These are phyloP conservation scores for Chloropsis cyanopogon DNA, from an alignment of 2,113 vertebrate genomes.

Conservation along the genomic window DNA sequence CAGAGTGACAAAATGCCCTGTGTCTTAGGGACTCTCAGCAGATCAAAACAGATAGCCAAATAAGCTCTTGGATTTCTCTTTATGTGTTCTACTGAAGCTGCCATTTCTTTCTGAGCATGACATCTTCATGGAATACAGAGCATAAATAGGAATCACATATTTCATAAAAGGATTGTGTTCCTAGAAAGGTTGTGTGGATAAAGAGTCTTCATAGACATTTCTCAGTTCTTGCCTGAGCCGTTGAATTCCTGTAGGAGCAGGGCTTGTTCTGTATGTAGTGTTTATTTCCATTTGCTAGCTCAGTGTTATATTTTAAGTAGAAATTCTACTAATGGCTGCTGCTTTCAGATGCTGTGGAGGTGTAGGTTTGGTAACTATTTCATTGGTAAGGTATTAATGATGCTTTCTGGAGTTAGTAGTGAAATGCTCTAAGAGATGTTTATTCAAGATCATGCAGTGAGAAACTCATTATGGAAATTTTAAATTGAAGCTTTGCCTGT, in stretches of 20 bases:
- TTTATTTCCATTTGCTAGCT: background rate
- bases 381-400: background rate
- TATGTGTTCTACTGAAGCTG: background rate
- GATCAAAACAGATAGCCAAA: background rate
- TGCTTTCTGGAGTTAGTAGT: background rate
- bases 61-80: background rate
- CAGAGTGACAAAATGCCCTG: background rate
- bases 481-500: background rate
- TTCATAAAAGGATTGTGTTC: background rate
- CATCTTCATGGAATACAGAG: background rate
- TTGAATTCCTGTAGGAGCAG: background rate
- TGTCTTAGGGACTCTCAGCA: background rate
- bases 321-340: background rate
- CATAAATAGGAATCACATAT: background rate
- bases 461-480: background rate
- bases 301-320: background rate
- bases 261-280: background rate
- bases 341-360: background rate
- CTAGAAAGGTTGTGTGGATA: background rate
- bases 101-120: background rate
- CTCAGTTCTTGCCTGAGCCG: background rate
- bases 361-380: background rate
- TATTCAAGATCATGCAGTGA: background rate
- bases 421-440: background rate
- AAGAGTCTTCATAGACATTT: background rate